Evolutionary conservation across 64 coral and sea anemone genomes (phyloP).

Genomic region (Pocillopora verrucosa): DNA sequence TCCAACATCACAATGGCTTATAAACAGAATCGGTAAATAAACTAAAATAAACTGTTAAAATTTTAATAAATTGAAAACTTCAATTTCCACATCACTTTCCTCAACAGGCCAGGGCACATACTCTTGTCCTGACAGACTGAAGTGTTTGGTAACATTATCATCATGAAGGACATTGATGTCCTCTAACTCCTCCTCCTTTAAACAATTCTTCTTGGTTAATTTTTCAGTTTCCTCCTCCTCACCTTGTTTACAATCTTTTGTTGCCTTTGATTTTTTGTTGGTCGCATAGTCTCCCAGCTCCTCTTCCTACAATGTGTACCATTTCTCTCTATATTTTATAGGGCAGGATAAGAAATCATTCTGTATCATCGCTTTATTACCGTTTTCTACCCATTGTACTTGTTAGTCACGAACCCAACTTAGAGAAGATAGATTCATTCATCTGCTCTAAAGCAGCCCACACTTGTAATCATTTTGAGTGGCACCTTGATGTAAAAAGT

Average conservation of each 20-base stretch:
- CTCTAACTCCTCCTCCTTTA: not conserved
- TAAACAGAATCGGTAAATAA: not conserved
- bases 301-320: slow-evolving; percentile 82
- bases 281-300: slow-evolving; percentile 78
- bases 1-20: not conserved
- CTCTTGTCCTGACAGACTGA: not conserved
- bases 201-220: not conserved
- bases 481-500: too few relatives aligned
- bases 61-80: not conserved
- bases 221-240: not conserved
- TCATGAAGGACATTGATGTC: too few relatives aligned
- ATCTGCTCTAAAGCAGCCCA: too few relatives aligned
- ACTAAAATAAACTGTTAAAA: too few relatives aligned
- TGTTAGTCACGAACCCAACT: not conserved
- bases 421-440: not conserved
- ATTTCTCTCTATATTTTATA: slow-evolving; percentile 90
- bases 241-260: slow-evolving; percentile 97
- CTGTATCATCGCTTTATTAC: too few relatives aligned
- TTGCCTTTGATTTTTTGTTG: slow-evolving; percentile 91
- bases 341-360: not conserved
- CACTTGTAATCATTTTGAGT: too few relatives aligned
- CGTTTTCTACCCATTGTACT: too few relatives aligned
- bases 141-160: too few relatives aligned
- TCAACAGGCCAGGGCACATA: not conserved
- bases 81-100: not conserved